Evolutionary conservation across 2,113 vertebrate genomes (phyloP).

Genomic region (Ctenomys sociabilis): DNA sequence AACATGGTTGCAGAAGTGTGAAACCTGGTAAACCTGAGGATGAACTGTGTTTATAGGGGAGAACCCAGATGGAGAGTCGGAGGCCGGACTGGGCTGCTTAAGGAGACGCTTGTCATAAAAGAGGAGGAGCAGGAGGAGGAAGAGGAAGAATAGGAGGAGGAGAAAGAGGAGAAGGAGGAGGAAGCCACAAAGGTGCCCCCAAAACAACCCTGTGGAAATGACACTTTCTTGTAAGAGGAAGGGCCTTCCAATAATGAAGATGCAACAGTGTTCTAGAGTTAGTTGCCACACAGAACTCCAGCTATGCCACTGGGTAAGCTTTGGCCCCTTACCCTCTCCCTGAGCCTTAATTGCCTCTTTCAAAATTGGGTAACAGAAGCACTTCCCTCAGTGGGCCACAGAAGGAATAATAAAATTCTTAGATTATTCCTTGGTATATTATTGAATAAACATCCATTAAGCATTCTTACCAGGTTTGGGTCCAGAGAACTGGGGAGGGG

Average conservation of each 20-base stretch:
- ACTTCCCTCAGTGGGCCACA: neutral
- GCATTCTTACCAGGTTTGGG: neutral
- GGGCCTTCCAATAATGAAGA: neutral
- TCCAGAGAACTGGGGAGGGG: neutral
- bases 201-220: neutral
- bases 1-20: neutral
- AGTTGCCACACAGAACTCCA: neutral
- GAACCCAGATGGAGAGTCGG: neutral
- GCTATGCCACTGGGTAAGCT: neutral
- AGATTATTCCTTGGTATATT: neutral
- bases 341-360: neutral
- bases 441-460: neutral
- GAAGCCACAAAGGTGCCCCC: neutral
- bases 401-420: conserved; percentile 26
- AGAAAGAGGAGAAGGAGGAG: too few relatives aligned
- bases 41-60: neutral
- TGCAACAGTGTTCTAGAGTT: neutral
- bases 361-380: neutral
- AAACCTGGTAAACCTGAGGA: neutral
- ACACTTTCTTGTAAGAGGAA: neutral
- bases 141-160: too few relatives aligned
- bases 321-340: neutral
- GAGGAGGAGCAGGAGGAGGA: neutral
- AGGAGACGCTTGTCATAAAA: neutral
- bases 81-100: neutral